Evolutionary conservation across 2,797 vertebrate species (phyloP), one percentile per base, ranked within the genome.

Genomic region (Adelosebastes latens): DNA sequence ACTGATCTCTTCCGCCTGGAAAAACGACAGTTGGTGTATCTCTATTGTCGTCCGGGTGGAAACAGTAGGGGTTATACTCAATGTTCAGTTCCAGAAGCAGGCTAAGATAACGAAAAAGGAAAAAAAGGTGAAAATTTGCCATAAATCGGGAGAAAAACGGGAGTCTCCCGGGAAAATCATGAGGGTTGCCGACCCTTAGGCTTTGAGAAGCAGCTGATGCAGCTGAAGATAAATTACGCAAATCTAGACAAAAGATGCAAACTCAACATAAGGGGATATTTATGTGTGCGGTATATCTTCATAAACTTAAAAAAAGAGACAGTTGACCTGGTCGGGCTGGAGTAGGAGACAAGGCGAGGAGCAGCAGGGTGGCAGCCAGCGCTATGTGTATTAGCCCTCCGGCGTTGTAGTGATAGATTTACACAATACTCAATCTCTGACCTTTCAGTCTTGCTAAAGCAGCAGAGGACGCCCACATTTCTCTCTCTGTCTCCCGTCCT

Each of bases 361-460:
- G 29, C 77, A 85, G 84, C 62, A 71, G 49, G 77, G 73, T 82
- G 72, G 76, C 84, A 84, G 81, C 77, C 83, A 75, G 72, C 65
- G 75, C 59, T 49, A 52, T 5, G 56, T 42, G 78, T 84, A 71
- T 89, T 74, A 77, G 80, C 88, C 88, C 77, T 66, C 39, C 16
- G 64, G 89, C 74, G 65, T 72, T 67, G 77, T 60, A 88, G 88
- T 92, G 91, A 93, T 92, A 90, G 91, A 94, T 94, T 94, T 94
- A 87, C 89, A 88, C 82, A 88, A 80, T 80, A 83, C 77, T 92
- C 87, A 86, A 91, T 92, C 83, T 83, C 89, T 92, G 93, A 95
- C 94, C 94, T 94, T 92, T 90, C 81, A 80, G 87, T 92, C 88
- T 85, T 90, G 71, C 87, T 87, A 88, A 77, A 89, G 90, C 88